Evolutionary conservation across 2,797 vertebrate genomes (phyloP).

Genomic region (Danio tinwini): DNA sequence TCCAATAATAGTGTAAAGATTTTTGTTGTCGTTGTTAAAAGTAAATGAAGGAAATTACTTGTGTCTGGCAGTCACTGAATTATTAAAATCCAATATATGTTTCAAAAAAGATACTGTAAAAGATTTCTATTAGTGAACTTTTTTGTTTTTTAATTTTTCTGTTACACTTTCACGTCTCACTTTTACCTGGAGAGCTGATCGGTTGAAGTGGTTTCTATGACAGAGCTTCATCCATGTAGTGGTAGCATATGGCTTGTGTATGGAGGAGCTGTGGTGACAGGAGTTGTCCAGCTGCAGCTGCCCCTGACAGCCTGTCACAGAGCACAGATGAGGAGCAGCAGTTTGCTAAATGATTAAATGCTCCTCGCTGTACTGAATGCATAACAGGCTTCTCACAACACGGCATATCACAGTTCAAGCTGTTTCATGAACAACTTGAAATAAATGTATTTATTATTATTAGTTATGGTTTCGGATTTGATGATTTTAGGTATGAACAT

Average conservation of each 20-base stretch:
- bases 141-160: background rate
- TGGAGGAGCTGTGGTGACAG: conserved; percentile 27
- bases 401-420: background rate
- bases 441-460: background rate
- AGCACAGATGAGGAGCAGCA: conserved; percentile 40
- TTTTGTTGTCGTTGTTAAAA: no score
- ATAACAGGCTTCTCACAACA: conserved; percentile 9
- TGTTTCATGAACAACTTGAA: background rate
- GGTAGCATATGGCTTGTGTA: conserved; percentile 38
- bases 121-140: no score
- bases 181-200: background rate
- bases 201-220: background rate
- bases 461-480: background rate
- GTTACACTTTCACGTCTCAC: background rate
- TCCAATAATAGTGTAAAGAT: no score
- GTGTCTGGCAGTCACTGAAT: no score
- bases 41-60: no score
- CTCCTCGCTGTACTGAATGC: conserved; percentile 26
- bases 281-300: conserved; percentile 41
- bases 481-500: no score
- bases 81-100: no score
- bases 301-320: conserved; percentile 42
- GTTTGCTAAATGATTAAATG: conserved; percentile 48
- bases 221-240: conserved; percentile 8
- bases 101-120: no score